A percentile compares a stretch with the other conserved stretches of the same genome.
These are phyloP conservation scores for Drosophila watanabei DNA, from an alignment of 1,140 invertebrate genomes.

Conservation along the genomic window DNA sequence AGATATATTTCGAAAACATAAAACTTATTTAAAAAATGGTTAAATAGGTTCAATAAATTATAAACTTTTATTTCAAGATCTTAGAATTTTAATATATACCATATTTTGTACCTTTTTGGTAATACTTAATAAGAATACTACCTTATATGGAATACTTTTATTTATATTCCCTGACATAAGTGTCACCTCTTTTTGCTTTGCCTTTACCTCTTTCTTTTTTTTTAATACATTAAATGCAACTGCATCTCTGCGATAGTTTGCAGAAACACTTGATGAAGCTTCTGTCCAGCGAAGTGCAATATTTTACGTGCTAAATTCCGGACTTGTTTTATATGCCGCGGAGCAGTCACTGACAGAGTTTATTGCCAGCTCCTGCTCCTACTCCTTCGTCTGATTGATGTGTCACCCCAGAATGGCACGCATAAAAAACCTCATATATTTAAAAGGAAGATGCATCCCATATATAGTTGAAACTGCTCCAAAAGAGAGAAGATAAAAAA, in stretches of 20 bases:
- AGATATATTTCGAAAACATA: not conserved
- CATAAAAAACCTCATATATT: conserved; percentile 5
- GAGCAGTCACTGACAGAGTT: conserved; percentile 11
- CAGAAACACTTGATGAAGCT: conserved; percentile 11
- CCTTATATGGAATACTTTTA: too few relatives aligned
- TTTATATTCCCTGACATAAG: too few relatives aligned
- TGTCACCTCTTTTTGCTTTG: not conserved
- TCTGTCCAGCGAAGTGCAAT: conserved; percentile 19
- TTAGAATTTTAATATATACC: too few relatives aligned
- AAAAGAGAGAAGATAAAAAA: not conserved
- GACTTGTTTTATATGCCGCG: conserved; percentile 15
- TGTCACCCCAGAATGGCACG: conserved; percentile 8
- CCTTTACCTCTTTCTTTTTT: not conserved
- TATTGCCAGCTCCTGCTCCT: not conserved
- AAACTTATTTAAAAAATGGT: too few relatives aligned
- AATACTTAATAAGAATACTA: not conserved
- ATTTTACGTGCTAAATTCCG: conserved; percentile 28
- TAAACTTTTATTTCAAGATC: not conserved
- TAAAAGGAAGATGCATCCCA: not conserved
- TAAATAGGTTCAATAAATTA: not conserved
- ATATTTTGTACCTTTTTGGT: too few relatives aligned
- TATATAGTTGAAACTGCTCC: not conserved
- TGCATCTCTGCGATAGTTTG: not conserved
- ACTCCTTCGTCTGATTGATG: conserved; percentile 25
- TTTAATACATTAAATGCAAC: not conserved